Evolutionary conservation across 2,888 invertebrate genomes (phyloP).

Genomic region (Lottia gigantea): DNA sequence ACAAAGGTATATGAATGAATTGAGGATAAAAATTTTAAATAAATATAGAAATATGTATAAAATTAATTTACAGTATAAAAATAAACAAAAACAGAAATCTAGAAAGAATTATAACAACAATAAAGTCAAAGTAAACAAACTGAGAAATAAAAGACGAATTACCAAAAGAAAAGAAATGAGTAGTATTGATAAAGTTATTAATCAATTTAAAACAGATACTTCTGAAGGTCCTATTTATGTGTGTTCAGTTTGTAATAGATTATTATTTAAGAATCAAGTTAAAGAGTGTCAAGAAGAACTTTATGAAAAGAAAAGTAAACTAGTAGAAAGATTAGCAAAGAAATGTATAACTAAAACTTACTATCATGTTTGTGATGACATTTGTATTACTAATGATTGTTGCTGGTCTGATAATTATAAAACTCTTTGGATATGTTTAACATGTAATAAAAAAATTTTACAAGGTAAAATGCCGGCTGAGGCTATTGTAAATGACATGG

Average conservation of each 20-base stretch:
- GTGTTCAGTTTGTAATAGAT: no score
- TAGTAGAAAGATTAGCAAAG: no score
- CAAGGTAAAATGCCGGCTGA: not conserved
- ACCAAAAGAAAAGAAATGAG: constrained; percentile 7
- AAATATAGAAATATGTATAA: not conserved
- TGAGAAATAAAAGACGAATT: not conserved
- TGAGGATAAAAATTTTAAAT: not conserved
- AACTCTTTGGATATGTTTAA: not conserved
- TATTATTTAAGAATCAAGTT: no score
- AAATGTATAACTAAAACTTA: no score
- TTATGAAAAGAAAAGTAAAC: no score
- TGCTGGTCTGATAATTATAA: no score
- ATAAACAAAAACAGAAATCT: not conserved
- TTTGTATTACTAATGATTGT: no score
- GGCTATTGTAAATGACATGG: not conserved
- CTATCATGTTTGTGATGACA: no score
- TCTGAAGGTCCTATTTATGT: no score
- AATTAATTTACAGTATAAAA: not conserved
- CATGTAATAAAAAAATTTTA: not conserved
- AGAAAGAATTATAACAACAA: not conserved
- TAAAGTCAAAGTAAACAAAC: not conserved
- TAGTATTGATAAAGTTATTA: no score
- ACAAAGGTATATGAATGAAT: not conserved
- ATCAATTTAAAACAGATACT: no score
- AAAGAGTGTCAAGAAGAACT: no score